Evolutionary conservation across 2,113 vertebrate genomes (phyloP), one percentile per base, ranked within the genome.

Genomic region (Erinaceus europaeus): DNA sequence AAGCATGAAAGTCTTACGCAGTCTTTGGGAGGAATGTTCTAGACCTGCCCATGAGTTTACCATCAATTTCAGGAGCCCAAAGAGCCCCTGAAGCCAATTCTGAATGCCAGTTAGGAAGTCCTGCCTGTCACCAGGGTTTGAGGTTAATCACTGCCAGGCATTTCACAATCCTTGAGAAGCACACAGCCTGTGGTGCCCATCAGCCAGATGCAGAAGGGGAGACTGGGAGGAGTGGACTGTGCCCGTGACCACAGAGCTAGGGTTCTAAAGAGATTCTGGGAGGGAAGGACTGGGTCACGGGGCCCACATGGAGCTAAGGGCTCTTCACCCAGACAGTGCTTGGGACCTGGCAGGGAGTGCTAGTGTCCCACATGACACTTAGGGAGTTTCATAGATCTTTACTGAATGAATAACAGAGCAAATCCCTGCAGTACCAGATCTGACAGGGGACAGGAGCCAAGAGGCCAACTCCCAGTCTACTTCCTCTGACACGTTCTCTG

Each of bases 331-430:
- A 86, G 48, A 71, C 34, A 29, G 38, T 0, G 4, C n/a, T 55
- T n/a, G 23, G 9, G 61, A 9, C 3, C 8, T 57, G 48, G 55
- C 17, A 14, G 3, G 32, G 65, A 55, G 50, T 5, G 21, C 57
- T 36, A 3, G 71, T 82, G 59, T 18, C 52, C 34, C 25, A 23
- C 2, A 2, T 6, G 1, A 21, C 34, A 32, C 72, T 76, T n/a
- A 21, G 1, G 11, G 69, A 67, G 64, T 25, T 67, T 67, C 62
- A 8, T 53, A 68, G 57, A 34, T 91, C 78, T 74, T 86, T 61
- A 89, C 18, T 67, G 69, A 89, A 57, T 67, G 84, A 87, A 55
- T 48, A 38, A 52, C 40, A 48, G 57, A 80, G 62, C 61, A 67
- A 59, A 71, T 46, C 50, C 5, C 44, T 20, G 17, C 1, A 88